phyloP scores from a whole-genome alignment of 2,797 vertebrate species.

The Micrastur ruficollis region DNA sequence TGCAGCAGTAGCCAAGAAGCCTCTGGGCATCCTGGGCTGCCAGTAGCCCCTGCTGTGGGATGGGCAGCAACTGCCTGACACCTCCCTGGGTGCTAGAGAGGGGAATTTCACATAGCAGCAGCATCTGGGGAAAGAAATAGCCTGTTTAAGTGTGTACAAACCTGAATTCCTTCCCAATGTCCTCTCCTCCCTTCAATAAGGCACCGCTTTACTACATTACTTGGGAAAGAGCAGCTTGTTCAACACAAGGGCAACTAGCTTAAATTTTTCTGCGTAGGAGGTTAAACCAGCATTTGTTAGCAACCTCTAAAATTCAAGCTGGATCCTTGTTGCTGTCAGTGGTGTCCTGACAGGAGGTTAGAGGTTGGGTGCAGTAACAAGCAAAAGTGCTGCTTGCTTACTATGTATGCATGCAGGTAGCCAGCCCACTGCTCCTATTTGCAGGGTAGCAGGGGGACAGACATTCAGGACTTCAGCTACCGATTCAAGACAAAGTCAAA shows the following conservation, averaged over 20 bases:
- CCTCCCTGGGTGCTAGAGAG: fast-evolving
- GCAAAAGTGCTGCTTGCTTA: background rate
- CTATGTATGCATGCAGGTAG: fast-evolving
- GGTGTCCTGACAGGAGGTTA: background rate
- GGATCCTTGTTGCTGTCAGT: background rate
- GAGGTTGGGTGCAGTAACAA: background rate
- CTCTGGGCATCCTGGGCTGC: background rate
- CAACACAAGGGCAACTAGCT: background rate
- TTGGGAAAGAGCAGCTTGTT: background rate
- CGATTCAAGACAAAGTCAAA: background rate
- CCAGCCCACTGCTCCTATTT: background rate
- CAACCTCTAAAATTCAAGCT: background rate
- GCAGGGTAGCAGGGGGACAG: background rate
- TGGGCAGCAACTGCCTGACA: background rate
- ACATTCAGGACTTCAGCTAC: background rate
- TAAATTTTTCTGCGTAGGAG: background rate
- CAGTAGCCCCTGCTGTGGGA: background rate
- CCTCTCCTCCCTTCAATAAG: background rate
- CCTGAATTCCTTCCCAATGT: background rate
- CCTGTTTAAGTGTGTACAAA: background rate
- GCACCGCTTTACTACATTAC: fast-evolving
- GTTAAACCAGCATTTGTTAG: background rate
- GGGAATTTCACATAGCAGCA: background rate
- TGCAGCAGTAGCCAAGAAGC: fast-evolving
- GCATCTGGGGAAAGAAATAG: background rate